Evolutionary conservation across 2,113 vertebrate species (phyloP), one percentile per base, ranked within the genome.

Genomic region (Agelaius phoeniceus): DNA sequence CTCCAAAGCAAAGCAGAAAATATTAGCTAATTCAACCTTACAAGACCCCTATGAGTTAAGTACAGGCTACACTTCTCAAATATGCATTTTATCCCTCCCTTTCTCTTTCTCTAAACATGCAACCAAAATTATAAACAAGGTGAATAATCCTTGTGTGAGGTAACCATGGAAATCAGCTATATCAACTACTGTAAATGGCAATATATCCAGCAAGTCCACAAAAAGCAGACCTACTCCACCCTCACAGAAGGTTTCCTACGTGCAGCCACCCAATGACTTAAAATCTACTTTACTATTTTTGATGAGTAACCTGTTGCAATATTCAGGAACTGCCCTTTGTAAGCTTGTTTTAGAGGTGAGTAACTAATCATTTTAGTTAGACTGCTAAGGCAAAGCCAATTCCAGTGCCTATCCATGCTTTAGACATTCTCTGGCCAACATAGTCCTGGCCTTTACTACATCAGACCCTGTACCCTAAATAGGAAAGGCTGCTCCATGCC

Each of bases 111-210:
- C 81, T 90, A 94, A 96, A 91, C 86, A 69, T 78, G 71, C 76
- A 89, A 90, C 81, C 86, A 95, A 97, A 97, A 97, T 96, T 91
- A 96, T 94, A 97, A 97, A 95, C 84, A 96, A 97, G 90, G 84
- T 96, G 82, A 92, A 94, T 89, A 95, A 95, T 89, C 63, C 44
- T 96, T 94, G 84, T 96, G 43, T 90, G 88, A 87, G 87, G 97
- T 97, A 97, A 97, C 97, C 97, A 97, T 97, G 97, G 97, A 94
- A 96, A 97, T 97, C 96, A 95, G 82, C 79, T 94, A 83, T 94
- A 97, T 95, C 95, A 96, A 87, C 94, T 89, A 96, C 87, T 94
- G 82, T 92, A 96, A 94, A 92, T 88, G 86, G 83, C 58, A 92
- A 82, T 63, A 89, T 86, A 94, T 41, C 76, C 84, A 92, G 59